Base-by-base conservation (phyloP, 37 sponge, comb jelly and placozoan species). In the Beroe forskalii region DNA sequence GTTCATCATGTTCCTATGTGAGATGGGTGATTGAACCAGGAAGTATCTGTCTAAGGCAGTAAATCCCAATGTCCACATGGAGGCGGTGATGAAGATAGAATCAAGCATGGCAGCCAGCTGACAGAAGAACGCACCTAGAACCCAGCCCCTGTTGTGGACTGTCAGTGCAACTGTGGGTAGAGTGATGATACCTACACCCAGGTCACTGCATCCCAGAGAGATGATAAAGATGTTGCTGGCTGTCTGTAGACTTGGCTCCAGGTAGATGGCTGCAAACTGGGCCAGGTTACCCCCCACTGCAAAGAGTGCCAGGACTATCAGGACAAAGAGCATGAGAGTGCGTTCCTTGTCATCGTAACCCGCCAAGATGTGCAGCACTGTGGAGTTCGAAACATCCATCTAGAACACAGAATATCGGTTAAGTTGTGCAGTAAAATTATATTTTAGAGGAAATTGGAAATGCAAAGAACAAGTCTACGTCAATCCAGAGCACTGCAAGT, bases 21-120 rank as follows among this genome's bases (percentile, higher is more conserved):
- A 27, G 25, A 80, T 44, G 4, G 86, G 86, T 9, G 86, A 80
- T 42, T 80, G 86, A 1, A 80, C 86, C 86, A 80, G 41, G 60
- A 41, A 41, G 60, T 33, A 44, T 12, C 86, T 9, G 22, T 80
- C 86, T 2, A 80, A 37, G 40, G 86, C 86, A 48, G 86, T 80
- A 55, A 80, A 80, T 3, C 86, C 86, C 44, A 80, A 25, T n/a
- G 86, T 80, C 86, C 86, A 80, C 86, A 80, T 80, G n/a, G 86
- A 80, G 25, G 86, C 86, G 23, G 86, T 80, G 60, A 80, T 80
- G 24, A 80, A 33, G 86, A 80, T 23, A 43, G 86, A 80, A 44
- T 80, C 86, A 23, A 80, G n/a, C 60, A 80, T 23, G 3, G 41
- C 86, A 41, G 55, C 17, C 60, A 80, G 44, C 86, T 80, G 27